These are phyloP conservation scores for Sylvietta virens DNA, from an alignment of 2,113 vertebrate species.

Conservation along the genomic window DNA sequence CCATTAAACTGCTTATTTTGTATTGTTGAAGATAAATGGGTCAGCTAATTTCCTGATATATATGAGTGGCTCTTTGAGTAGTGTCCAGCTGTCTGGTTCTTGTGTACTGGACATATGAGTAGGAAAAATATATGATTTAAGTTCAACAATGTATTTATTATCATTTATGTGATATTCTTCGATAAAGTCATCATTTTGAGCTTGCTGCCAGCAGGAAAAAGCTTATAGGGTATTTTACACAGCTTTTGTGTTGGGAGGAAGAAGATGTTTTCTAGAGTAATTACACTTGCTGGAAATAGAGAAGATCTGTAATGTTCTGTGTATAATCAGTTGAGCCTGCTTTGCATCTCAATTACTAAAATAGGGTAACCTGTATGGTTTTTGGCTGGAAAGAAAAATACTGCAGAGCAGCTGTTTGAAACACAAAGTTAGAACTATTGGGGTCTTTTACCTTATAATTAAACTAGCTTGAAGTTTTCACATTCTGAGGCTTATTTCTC, in stretches of 20 bases:
- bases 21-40: not conserved
- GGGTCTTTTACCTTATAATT: not conserved
- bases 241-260: not conserved
- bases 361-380: not conserved
- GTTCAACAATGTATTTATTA: not conserved
- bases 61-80: not conserved
- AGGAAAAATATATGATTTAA: not conserved
- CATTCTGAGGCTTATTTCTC: not conserved
- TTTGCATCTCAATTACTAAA: not conserved
- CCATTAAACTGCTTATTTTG: not conserved
- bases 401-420: not conserved
- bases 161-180: not conserved
- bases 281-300: not conserved
- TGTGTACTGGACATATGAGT: not conserved
- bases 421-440: not conserved
- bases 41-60: not conserved
- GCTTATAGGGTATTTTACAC: not conserved
- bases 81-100: not conserved
- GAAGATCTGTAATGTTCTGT: not conserved
- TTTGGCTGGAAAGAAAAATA: not conserved
- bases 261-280: not conserved
- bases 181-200: not conserved
- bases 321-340: not conserved
- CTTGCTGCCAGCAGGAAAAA: not conserved
- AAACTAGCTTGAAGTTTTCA: not conserved